Conservation (phyloP, 2,888 invertebrate genomes). For the Schizotus pectinicornis region DNA sequence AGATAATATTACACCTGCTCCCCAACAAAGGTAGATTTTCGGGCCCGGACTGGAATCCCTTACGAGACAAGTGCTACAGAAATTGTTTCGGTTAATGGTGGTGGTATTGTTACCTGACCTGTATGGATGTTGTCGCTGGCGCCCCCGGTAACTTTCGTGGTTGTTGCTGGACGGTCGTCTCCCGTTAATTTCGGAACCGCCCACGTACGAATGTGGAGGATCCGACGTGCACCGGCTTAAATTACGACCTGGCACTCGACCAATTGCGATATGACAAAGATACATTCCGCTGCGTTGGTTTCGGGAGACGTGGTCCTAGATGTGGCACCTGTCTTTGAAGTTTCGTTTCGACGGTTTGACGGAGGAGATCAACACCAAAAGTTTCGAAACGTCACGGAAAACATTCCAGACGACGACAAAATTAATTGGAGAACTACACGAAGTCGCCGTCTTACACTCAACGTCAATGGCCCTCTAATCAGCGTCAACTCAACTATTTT, state of each 20-base stretch:
- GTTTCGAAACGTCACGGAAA: too few relatives aligned
- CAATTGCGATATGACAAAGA: constrained; percentile 36
- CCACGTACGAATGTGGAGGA: constrained; percentile 11
- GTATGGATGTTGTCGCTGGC: too few relatives aligned
- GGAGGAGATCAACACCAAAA: neutral
- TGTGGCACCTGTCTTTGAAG: constrained; percentile 16
- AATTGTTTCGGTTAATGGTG: neutral
- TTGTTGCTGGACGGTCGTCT: neutral
- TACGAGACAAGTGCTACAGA: neutral
- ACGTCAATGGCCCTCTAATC: too few relatives aligned
- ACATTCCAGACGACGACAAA: too few relatives aligned
- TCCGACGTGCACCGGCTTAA: constrained; percentile 20
- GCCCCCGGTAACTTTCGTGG: neutral
- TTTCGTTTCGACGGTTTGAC: neutral
- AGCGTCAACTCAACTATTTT: too few relatives aligned
- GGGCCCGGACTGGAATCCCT: neutral
- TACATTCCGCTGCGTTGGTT: constrained; percentile 26
- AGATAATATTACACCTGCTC: constrained; percentile 9
- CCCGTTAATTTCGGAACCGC: constrained; percentile 11
- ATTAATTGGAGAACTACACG: too few relatives aligned
- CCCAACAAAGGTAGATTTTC: too few relatives aligned
- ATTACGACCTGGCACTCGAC: constrained; percentile 35
- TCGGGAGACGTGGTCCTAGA: constrained; percentile 10
- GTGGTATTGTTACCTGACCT: neutral
- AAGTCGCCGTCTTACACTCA: too few relatives aligned